Conservation (phyloP, 2,797 vertebrate species). For the Heteromormyrus szaboi region DNA sequence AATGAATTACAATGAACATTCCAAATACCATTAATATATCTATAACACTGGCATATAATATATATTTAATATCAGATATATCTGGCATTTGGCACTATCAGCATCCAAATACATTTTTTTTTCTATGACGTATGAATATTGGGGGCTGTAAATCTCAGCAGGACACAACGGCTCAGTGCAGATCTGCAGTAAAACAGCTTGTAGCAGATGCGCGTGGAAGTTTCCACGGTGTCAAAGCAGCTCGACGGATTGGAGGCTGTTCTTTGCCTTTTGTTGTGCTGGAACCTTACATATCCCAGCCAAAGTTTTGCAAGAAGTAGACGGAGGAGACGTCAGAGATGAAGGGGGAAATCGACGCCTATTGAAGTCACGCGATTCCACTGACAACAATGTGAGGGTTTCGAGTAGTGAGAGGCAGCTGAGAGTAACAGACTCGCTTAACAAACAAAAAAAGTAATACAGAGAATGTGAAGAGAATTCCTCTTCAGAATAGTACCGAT, state of each 20-base stretch:
- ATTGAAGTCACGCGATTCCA: not conserved
- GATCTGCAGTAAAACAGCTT: not conserved
- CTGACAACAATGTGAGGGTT: not conserved
- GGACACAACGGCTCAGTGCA: not conserved
- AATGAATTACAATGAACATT: conserved; percentile 5
- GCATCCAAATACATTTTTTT: not conserved
- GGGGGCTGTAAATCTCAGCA: not conserved
- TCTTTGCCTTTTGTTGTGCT: not conserved
- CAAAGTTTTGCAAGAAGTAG: not conserved
- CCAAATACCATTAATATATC: not conserved
- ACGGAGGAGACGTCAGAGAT: not conserved
- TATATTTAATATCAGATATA: not conserved
- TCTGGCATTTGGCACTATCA: not conserved
- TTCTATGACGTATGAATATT: not conserved
- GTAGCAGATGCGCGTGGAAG: not conserved
- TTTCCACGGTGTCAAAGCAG: not conserved
- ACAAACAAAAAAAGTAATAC: not conserved
- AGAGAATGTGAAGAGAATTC: not conserved
- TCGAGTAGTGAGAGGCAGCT: not conserved
- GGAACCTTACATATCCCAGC: not conserved
- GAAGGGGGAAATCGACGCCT: not conserved
- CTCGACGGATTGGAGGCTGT: not conserved
- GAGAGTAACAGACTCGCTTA: not conserved
- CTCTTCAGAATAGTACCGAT: not conserved
- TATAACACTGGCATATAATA: not conserved